A percentile compares a stretch with the other conserved stretches of the same genome.
These are phyloP conservation scores for Sarcoramphus papa DNA, from an alignment of 2,797 vertebrate genomes.

Conservation along the genomic window DNA sequence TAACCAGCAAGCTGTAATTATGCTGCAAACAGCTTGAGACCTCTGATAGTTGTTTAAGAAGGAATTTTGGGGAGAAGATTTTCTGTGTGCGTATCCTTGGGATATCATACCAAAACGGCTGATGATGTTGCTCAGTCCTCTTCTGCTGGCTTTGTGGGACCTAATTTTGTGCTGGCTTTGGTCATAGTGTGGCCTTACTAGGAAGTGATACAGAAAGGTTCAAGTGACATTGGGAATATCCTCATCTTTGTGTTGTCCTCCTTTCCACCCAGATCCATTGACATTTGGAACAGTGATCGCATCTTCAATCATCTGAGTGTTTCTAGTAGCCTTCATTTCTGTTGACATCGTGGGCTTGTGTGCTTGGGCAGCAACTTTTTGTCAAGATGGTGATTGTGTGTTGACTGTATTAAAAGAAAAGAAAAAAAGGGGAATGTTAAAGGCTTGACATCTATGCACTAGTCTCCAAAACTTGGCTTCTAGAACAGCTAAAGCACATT, in stretches of 20 bases:
- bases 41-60: not conserved
- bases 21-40: slow-evolving; percentile 36
- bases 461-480: not conserved
- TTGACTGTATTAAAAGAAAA: not conserved
- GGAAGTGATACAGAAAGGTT: not conserved
- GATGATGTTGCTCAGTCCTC: not conserved
- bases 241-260: not conserved
- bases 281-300: fast-evolving
- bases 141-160: not conserved
- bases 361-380: not conserved
- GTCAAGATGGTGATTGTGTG: not conserved
- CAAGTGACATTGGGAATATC: not conserved
- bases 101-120: not conserved
- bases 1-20: slow-evolving; percentile 50
- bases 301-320: not conserved
- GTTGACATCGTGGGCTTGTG: not conserved
- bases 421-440: not conserved
- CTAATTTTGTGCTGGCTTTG: not conserved
- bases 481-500: not conserved
- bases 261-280: not conserved
- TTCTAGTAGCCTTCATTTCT: not conserved
- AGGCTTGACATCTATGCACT: not conserved
- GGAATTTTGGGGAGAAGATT: not conserved
- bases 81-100: not conserved
- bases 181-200: not conserved